phyloP scores from a whole-genome alignment of 2,113 vertebrate genomes.

The Muntiacus muntjak region DNA sequence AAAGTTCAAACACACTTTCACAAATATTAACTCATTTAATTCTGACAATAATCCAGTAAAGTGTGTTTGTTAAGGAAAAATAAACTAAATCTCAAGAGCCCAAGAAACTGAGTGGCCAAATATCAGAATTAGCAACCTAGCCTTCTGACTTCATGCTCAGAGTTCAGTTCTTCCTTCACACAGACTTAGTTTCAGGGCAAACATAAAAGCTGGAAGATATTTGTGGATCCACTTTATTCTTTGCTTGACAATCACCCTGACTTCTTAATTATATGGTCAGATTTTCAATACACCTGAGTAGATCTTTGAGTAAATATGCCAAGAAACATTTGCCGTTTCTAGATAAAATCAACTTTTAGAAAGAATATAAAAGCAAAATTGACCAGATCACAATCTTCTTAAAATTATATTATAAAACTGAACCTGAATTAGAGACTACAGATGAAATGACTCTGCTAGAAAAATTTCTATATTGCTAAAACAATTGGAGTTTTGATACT shows the following conservation, averaged over 20 bases:
- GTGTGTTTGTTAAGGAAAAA: background rate
- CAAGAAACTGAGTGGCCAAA: background rate
- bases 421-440: background rate
- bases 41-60: background rate
- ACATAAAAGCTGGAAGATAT: background rate
- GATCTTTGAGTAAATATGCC: background rate
- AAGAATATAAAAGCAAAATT: background rate
- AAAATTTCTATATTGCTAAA: background rate
- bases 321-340: background rate
- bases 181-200: background rate
- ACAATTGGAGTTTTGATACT: background rate
- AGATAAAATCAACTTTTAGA: background rate
- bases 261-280: background rate
- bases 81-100: background rate
- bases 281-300: background rate
- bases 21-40: background rate
- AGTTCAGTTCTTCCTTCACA: background rate
- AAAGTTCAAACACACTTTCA: background rate
- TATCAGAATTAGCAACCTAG: background rate
- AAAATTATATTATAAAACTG: background rate
- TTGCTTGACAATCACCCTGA: background rate
- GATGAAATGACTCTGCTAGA: background rate
- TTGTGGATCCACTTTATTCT: background rate
- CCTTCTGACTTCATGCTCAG: background rate
- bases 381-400: background rate